Percentiles rank a stretch among this genome's conserved stretches.
Conservation (phyloP, 37 sponge, comb jelly and placozoan genomes). For the Chondrilla cf. caribensis region DNA sequence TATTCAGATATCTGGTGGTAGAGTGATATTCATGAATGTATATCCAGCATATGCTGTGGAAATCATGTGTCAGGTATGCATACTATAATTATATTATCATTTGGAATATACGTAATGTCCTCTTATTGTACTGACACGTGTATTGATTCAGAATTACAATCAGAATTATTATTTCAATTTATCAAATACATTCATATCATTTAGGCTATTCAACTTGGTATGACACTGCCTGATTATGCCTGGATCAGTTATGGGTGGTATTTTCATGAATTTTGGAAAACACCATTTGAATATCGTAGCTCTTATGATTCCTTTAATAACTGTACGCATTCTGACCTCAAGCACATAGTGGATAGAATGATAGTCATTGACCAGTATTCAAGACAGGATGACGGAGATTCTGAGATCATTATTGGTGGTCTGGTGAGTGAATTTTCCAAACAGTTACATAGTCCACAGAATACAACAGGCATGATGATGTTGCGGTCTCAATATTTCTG, state of each 20-base stretch:
- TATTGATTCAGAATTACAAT: too few species aligned
- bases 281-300: not conserved
- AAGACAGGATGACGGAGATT: not conserved
- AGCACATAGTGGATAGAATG: not conserved
- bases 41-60: constrained; percentile 41
- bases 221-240: not conserved
- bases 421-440: not conserved
- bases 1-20: constrained; percentile 38
- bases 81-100: not conserved
- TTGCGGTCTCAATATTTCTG: too few species aligned
- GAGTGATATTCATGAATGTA: constrained; percentile 56
- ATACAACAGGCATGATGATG: too few species aligned
- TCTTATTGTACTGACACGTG: too few species aligned
- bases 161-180: too few species aligned
- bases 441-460: too few species aligned
- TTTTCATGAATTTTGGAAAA: not conserved
- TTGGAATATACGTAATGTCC: not conserved
- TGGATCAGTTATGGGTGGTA: constrained; percentile 6
- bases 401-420: not conserved
- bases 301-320: not conserved
- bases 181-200: too few species aligned
- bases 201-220: not conserved
- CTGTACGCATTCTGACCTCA: not conserved
- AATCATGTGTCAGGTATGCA: constrained; percentile 57
- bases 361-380: not conserved